Evolutionary conservation across 2,113 vertebrate genomes (phyloP).

Genomic region (Manacus vitellinus): DNA sequence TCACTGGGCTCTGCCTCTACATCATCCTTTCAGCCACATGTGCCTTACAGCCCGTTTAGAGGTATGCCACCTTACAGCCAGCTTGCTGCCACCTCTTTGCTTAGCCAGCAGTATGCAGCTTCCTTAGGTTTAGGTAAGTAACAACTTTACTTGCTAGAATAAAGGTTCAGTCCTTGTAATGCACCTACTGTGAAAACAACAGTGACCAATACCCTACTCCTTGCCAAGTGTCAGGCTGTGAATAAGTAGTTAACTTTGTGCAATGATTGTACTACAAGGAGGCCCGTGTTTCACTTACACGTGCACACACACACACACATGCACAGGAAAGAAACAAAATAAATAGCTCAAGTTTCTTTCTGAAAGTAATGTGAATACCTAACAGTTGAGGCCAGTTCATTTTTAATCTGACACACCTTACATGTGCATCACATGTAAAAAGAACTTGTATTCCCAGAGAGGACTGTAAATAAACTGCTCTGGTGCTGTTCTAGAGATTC

Average conservation of each 20-base stretch:
- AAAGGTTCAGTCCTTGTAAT: not conserved
- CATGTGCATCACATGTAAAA: not conserved
- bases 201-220: not conserved
- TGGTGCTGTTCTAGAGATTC: slow-evolving; percentile 31
- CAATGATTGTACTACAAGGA: not conserved
- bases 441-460: not conserved
- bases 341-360: not conserved
- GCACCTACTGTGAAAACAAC: not conserved
- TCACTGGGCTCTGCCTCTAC: slow-evolving; percentile 84
- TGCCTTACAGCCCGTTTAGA: slow-evolving; percentile 87
- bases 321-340: not conserved
- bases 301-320: not conserved
- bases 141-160: slow-evolving; percentile 14
- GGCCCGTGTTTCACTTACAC: not conserved
- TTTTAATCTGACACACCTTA: not conserved
- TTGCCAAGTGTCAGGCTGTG: not conserved
- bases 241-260: not conserved
- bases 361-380: not conserved
- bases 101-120: slow-evolving; percentile 90
- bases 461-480: slow-evolving; percentile 6
- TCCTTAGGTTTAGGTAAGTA: slow-evolving; percentile 90
- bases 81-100: slow-evolving; percentile 87
- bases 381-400: not conserved
- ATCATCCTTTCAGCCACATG: slow-evolving; percentile 81
- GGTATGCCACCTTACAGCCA: slow-evolving; percentile 89